phyloP scores from a whole-genome alignment of 2,888 invertebrate species.

The Creontiades dilutus region DNA sequence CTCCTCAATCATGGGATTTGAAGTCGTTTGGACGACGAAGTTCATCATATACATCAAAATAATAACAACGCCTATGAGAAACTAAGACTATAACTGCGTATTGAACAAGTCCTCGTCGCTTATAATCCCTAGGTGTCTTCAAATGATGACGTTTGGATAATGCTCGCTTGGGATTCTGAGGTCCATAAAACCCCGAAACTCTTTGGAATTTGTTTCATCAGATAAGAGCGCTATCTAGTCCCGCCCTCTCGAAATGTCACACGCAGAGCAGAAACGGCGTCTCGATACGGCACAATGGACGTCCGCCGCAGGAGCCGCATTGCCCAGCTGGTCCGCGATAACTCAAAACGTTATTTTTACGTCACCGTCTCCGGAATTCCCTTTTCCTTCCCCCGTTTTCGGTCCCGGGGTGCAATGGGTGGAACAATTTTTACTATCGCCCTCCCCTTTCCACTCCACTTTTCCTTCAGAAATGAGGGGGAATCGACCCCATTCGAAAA shows the following conservation, averaged over 20 bases:
- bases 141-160: too few relatives aligned
- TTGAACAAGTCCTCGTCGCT: too few relatives aligned
- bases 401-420: slow-evolving; percentile 37
- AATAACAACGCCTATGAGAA: too few relatives aligned
- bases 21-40: too few relatives aligned
- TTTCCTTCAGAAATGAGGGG: too few relatives aligned
- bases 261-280: not conserved
- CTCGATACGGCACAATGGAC: slow-evolving; percentile 38
- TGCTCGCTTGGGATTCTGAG: too few relatives aligned
- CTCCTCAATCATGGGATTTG: too few relatives aligned
- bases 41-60: too few relatives aligned
- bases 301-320: slow-evolving; percentile 36
- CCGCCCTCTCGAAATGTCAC: not conserved
- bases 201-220: not conserved
- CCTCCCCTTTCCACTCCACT: too few relatives aligned
- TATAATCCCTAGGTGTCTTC: too few relatives aligned
- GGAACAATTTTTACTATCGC: slow-evolving; percentile 56
- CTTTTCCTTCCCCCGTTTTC: slow-evolving; percentile 38
- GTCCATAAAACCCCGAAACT: not conserved
- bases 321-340: slow-evolving; percentile 11
- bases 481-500: too few relatives aligned
- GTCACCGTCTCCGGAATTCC: slow-evolving; percentile 49
- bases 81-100: too few relatives aligned
- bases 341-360: slow-evolving; percentile 62
- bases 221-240: not conserved